Evolutionary conservation across 1,140 invertebrate genomes (phyloP), one percentile per base, ranked within the genome.

Genomic region (Lycorma delicatula): DNA sequence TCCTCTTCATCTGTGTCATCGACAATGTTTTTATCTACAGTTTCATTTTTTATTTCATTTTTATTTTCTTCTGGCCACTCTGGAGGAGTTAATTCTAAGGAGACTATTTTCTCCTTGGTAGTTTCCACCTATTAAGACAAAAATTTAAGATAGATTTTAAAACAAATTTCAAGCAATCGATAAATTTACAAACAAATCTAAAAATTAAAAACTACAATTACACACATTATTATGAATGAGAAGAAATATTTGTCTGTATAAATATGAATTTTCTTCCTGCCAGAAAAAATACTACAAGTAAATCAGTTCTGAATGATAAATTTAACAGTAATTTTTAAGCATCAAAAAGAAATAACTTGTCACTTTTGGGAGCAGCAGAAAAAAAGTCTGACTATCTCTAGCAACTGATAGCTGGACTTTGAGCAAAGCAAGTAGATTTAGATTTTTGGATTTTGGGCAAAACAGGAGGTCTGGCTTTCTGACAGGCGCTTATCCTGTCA

Each of bases 61-160:
- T 53, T 59, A 18, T 60, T 56, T 13, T 60, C 58, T 13, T 65
- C 63, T 16, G 56, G 51, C 34, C 74, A 75, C 44, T 75, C 80
- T 9, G 81, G 79, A 62, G 81, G 81, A 47, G 83, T 86, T 66
- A 92, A 70, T 70, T 91, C 88, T 69, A 92, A 72, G 41, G 88
- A 90, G 69, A 91, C 89, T 63, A 91, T 91, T 74, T 90, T 90
- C 73, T 91, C 87, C 72, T 87, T 82, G 50, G 87, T 83, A 44
- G 87, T 91, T 77, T 92, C 88, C 66, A 91, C 87, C 89, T 92
- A 71, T 44, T 7, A 44, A 18, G 7, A 34, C 9, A 34, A 34
- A n/a, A 9, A 34, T 9, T 9, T 34, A 18, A 44, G 41, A 20
- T 16, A 44, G 11, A 6, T 44, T 44, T 20, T 7, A 44, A 44